Percentiles rank a stretch among this genome's conserved stretches.
These are phyloP conservation scores for Aphyosemion australe DNA, from an alignment of 2,113 vertebrate species.

Conservation along the genomic window DNA sequence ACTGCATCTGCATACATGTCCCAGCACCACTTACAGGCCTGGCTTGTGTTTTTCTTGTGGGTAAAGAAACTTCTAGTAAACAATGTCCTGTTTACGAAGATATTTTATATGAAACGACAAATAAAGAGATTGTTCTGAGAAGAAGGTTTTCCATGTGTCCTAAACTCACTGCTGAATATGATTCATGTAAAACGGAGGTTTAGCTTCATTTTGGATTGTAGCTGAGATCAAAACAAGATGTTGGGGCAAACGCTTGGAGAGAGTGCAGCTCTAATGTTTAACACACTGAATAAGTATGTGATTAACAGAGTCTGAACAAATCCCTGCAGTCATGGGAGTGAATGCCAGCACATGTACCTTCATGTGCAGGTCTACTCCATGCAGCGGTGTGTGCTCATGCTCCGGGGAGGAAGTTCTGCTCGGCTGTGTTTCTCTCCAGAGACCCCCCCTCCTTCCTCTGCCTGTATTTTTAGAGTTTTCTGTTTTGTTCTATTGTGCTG, in stretches of 20 bases:
- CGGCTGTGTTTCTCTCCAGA: constrained; percentile 11
- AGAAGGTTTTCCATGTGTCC: too few relatives aligned
- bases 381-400: neutral
- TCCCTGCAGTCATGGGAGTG: neutral
- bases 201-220: neutral
- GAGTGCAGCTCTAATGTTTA: neutral
- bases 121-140: too few relatives aligned
- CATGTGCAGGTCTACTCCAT: neutral
- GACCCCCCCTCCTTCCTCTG: constrained; percentile 33
- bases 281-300: neutral
- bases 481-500: constrained; percentile 54
- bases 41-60: too few relatives aligned
- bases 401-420: constrained; percentile 15
- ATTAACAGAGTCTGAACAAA: neutral
- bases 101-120: too few relatives aligned
- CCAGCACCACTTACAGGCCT: too few relatives aligned
- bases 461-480: constrained; percentile 51
- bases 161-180: too few relatives aligned
- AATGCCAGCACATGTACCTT: neutral
- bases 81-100: too few relatives aligned
- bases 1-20: too few relatives aligned
- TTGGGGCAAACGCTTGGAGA: neutral
- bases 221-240: neutral
- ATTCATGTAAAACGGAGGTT: too few relatives aligned
- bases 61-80: too few relatives aligned